phyloP scores from a whole-genome alignment of 2,797 vertebrate species.

The Cirrhinus mrigala region DNA sequence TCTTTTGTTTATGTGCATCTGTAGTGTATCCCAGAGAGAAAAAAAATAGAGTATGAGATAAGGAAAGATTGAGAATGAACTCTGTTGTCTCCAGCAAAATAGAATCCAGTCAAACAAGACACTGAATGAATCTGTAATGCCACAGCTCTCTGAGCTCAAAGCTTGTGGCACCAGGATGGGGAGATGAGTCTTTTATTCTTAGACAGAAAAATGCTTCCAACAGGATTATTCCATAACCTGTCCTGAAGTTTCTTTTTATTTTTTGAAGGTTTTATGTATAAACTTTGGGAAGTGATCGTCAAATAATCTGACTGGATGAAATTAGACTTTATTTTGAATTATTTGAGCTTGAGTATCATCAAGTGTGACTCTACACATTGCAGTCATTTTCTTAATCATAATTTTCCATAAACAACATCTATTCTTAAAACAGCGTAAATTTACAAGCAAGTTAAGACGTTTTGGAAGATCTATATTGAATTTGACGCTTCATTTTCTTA shows the following conservation, averaged over 20 bases:
- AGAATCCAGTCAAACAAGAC: slow-evolving; percentile 20
- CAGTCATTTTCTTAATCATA: background rate
- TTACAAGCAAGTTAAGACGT: background rate
- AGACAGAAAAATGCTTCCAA: background rate
- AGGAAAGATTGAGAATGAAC: background rate
- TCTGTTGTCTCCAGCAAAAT: background rate
- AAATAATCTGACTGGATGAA: background rate
- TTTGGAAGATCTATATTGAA: background rate
- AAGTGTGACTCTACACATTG: background rate
- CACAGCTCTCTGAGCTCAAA: slow-evolving; percentile 23
- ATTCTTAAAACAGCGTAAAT: background rate
- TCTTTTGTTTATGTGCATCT: background rate
- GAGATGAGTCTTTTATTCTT: background rate
- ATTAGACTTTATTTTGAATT: too few species aligned
- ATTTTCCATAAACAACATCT: background rate
- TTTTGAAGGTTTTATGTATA: background rate
- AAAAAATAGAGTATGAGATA: background rate
- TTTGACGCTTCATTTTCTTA: background rate
- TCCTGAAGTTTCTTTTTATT: background rate
- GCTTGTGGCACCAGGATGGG: background rate
- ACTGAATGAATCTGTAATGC: slow-evolving; percentile 22
- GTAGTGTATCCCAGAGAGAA: background rate
- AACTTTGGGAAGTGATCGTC: background rate
- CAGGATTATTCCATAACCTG: background rate
- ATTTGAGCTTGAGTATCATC: background rate